Percentiles rank a stretch among this genome's conserved stretches.
phyloP scores from a whole-genome alignment of 2,888 invertebrate genomes.

The Elmis aenea region DNA sequence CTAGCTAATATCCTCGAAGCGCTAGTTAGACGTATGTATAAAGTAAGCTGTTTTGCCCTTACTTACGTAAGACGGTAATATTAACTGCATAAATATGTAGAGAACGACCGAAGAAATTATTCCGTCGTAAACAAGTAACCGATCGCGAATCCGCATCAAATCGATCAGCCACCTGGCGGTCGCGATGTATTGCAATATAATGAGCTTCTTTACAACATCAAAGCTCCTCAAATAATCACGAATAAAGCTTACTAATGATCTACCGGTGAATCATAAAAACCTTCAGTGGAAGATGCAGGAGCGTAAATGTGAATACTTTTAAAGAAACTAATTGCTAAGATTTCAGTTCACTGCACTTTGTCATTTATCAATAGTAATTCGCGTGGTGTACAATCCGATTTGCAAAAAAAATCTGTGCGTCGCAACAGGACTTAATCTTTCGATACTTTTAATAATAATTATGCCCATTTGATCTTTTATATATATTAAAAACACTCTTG shows the following conservation, averaged over 20 bases:
- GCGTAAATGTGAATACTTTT: slow-evolving; percentile 44
- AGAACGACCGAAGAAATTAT: slow-evolving; percentile 29
- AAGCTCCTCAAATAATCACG: slow-evolving; percentile 43
- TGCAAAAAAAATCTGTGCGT: slow-evolving; percentile 38
- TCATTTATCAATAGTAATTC: slow-evolving; percentile 40
- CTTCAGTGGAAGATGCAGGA: slow-evolving; percentile 37
- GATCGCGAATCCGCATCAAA: slow-evolving; percentile 15
- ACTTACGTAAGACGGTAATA: slow-evolving; percentile 45
- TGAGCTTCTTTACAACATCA: slow-evolving; percentile 38
- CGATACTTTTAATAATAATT: slow-evolving; percentile 41
- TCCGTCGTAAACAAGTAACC: slow-evolving; percentile 15
- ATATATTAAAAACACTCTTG: slow-evolving; percentile 11
- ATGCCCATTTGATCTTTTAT: slow-evolving; percentile 39
- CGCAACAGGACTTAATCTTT: slow-evolving; percentile 40
- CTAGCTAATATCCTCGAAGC: slow-evolving; percentile 47
- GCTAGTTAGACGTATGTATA: slow-evolving; percentile 44
- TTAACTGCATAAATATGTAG: slow-evolving; percentile 36
- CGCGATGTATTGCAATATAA: slow-evolving; percentile 26
- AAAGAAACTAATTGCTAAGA: slow-evolving; percentile 48
- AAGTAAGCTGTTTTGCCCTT: slow-evolving; percentile 46
- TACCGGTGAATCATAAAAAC: slow-evolving; percentile 43
- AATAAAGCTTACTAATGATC: slow-evolving; percentile 48
- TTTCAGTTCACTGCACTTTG: slow-evolving; percentile 45
- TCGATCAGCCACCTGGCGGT: slow-evolving; percentile 13
- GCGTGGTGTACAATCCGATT: slow-evolving; percentile 42